These are phyloP conservation scores for Trididemnum clinides DNA, from an alignment of 23 tunicate species.

Conservation along the genomic window DNA sequence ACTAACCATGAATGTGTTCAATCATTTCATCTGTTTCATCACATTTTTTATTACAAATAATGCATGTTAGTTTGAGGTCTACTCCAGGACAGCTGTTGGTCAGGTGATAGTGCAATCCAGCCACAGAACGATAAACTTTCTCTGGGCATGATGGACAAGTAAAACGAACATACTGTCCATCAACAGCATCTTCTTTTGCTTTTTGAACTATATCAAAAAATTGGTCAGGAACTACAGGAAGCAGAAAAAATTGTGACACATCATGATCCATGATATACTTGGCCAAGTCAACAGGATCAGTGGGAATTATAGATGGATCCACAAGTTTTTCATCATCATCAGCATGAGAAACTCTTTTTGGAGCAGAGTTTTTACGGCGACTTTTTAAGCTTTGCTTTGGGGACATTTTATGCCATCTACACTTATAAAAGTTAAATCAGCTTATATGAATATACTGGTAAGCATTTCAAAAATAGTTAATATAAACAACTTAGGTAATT, in stretches of 20 bases:
- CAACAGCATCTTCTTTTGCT: background rate
- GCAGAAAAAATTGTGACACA: background rate
- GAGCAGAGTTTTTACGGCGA: conserved; percentile 39
- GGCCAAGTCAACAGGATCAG: conserved; percentile 19
- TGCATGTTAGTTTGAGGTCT: background rate
- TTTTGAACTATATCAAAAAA: conserved; percentile 9
- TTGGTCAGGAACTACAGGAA: conserved; percentile 1
- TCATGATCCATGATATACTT: background rate
- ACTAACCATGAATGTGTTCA: conserved; percentile 41
- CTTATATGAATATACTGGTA: too few species aligned
- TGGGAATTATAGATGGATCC: background rate
- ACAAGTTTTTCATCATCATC: background rate
- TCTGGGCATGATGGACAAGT: conserved; percentile 27
- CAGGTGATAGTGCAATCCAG: conserved; percentile 44
- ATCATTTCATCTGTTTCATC: background rate
- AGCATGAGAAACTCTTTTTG: conserved; percentile 11
- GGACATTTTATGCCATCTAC: too few species aligned
- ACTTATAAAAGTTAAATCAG: too few species aligned
- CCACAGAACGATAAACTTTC: conserved; percentile 25
- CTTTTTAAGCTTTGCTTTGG: background rate
- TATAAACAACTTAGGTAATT: too few species aligned
- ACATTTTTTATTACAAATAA: conserved; percentile 6
- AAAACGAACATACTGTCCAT: conserved; percentile 3
- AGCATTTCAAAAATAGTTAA: too few species aligned
- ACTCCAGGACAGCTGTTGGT: conserved; percentile 31